Evolutionary conservation across 1,140 invertebrate genomes (phyloP), one percentile per base, ranked within the genome.

Genomic region (Rhynchophorus ferrugineus): DNA sequence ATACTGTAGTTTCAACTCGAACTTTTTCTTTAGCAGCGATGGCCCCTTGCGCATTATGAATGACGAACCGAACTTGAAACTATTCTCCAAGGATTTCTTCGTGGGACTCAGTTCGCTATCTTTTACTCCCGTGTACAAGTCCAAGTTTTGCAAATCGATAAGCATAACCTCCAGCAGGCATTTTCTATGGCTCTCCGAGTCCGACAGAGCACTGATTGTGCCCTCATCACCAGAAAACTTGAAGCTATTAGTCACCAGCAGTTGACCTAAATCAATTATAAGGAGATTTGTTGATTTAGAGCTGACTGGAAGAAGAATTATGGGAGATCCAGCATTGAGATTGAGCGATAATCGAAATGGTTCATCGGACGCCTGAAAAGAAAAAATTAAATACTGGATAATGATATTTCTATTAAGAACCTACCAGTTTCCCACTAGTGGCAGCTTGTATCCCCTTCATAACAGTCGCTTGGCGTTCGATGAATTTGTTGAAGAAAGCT

Each of bases 231-330:
- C 77, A 1, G 84, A 79, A 44, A 78, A 68, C 54, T 75, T 68
- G 65, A 89, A 87, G 43, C 72, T 75, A 70, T 96, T 98, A 39
- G 74, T 81, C 2, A 95, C 75, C 2, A 79, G 80, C 2, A 97
- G 74, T 65, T 84, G 81, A 2, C 87, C 89, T 1, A 97, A 74
- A 71, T 95, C 84, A 0, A 85, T 80, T 1, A 93, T 79, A 13
- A 96, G 77, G 22, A 92, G 74, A 54, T 87, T 78, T 3, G 82
- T 78, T 7, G 85, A 85, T 46, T 80, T 78, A n/a, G 87, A 86
- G 65, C 84, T 88, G 34, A 92, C 81, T 0, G 94, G 94, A 29
- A 97, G 69, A 2, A 95, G 71, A 51, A 97, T 88, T 0, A 95
- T 83, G 0, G 92, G 91, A 13, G 89, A 85, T 1, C 80, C 83